phyloP scores from a whole-genome alignment of 2,888 invertebrate genomes.

The Drosophila nr. perissopoda region DNA sequence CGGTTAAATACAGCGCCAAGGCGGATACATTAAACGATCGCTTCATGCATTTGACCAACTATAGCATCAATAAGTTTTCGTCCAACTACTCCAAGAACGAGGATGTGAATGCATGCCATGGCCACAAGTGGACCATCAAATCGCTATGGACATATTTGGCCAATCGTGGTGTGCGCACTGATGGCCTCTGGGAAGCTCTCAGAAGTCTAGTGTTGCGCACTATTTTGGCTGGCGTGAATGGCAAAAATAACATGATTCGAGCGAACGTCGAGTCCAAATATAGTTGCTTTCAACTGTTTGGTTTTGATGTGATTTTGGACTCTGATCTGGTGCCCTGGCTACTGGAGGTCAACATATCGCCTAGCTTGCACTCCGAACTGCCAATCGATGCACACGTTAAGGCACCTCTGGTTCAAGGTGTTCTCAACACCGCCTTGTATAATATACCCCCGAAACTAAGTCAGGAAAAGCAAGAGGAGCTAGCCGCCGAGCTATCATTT shows the following conservation, averaged over 20 bases:
- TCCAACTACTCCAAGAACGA: conserved; percentile 95
- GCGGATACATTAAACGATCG: conserved; percentile 91
- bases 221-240: conserved; percentile 93
- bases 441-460: conserved; percentile 86
- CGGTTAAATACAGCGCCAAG: conserved; percentile 94
- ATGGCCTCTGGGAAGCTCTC: conserved; percentile 92
- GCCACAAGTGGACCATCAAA: conserved; percentile 95
- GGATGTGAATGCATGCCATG: conserved; percentile 95
- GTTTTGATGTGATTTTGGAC: conserved; percentile 97
- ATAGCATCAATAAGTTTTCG: conserved; percentile 95
- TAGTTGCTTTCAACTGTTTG: conserved; percentile 97
- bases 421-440: conserved; percentile 97
- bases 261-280: conserved; percentile 92
- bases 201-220: conserved; percentile 97
- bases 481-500: conserved; percentile 78
- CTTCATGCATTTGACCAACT: conserved; percentile 96
- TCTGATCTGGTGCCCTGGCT: conserved; percentile 97
- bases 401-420: conserved; percentile 94
- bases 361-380: conserved; percentile 93
- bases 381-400: conserved; percentile 96
- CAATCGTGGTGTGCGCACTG: conserved; percentile 90
- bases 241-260: conserved; percentile 90
- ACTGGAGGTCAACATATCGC: conserved; percentile 97
- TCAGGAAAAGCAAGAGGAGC: conserved; percentile 80
- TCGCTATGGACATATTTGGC: conserved; percentile 88